Conservation (phyloP, 2,113 vertebrate genomes). For the Pipra filicauda region DNA sequence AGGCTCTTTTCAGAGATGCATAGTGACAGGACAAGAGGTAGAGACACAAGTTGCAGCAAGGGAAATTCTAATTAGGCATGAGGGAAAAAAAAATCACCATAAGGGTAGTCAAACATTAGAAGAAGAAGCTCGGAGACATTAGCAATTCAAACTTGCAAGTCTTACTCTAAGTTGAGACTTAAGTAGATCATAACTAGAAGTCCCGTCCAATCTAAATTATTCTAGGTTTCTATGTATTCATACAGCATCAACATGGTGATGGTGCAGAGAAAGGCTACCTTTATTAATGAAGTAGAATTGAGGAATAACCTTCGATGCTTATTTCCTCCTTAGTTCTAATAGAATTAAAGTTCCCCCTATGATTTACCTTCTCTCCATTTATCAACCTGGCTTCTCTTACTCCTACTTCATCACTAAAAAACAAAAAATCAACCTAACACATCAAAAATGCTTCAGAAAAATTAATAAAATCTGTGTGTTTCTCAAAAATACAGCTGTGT, state of each 20-base stretch:
- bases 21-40: not conserved
- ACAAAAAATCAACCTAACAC: not conserved
- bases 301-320: not conserved
- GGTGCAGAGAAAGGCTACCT: not conserved
- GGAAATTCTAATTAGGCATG: not conserved
- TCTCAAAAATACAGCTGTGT: not conserved
- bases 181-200: not conserved
- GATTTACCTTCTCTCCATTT: not conserved
- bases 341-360: not conserved
- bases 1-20: not conserved
- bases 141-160: not conserved
- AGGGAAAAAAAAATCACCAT: not conserved
- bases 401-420: not conserved
- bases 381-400: not conserved
- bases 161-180: not conserved
- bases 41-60: not conserved
- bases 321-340: not conserved
- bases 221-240: not conserved
- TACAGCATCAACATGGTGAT: not conserved
- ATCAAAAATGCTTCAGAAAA: not conserved
- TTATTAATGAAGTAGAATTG: not conserved
- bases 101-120: not conserved
- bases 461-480: not conserved
- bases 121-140: not conserved
- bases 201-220: not conserved